Evolutionary conservation across 2,888 invertebrate species (phyloP).

Genomic region (Neuroscelio doddi): DNA sequence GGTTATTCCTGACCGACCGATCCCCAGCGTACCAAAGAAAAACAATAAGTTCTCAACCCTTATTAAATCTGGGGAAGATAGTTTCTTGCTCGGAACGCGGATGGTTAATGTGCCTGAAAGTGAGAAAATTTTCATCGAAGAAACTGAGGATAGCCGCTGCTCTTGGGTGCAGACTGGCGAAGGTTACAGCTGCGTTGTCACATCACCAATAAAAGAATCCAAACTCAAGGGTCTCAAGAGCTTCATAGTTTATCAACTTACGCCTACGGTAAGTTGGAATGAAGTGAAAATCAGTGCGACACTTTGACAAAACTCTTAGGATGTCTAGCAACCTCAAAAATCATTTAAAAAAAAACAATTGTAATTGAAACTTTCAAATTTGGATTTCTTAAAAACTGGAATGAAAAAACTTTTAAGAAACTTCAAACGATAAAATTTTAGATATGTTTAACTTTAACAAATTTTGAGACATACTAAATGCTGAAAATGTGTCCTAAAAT

Average conservation of each 20-base stretch:
- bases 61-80: conserved; percentile 92
- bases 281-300: no score
- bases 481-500: no score
- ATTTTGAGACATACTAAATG: no score
- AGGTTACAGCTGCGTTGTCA: conserved; percentile 88
- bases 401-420: neutral
- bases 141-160: conserved; percentile 80
- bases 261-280: conserved; percentile 82
- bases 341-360: no score
- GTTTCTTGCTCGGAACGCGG: conserved; percentile 86
- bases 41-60: conserved; percentile 89
- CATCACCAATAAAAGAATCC: conserved; percentile 97
- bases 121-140: conserved; percentile 83
- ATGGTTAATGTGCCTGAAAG: conserved; percentile 80
- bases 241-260: conserved; percentile 96
- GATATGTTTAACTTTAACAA: no score
- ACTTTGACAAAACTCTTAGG: no score
- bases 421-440: no score
- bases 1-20: conserved; percentile 76
- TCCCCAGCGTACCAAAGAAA: conserved; percentile 77
- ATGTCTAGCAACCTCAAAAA: no score
- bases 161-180: conserved; percentile 84
- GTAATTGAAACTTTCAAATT: neutral
- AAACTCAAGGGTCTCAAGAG: conserved; percentile 98
- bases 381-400: neutral